phyloP scores from a whole-genome alignment of 2,888 invertebrate genomes.

The Catocala nupta region DNA sequence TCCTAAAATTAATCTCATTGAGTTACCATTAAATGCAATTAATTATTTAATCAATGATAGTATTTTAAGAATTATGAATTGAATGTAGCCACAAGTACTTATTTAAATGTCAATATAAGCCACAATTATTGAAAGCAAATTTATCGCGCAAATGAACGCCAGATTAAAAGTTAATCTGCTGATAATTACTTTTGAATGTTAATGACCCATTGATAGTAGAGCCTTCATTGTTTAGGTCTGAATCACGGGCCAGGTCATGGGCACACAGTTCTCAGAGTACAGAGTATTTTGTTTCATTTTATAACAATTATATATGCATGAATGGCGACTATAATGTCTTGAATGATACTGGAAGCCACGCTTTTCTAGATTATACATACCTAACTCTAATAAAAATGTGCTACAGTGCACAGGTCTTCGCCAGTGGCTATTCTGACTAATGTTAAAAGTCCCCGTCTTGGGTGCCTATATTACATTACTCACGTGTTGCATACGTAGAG shows the following conservation, averaged over 20 bases:
- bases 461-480: neutral
- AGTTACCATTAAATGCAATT: too few species aligned
- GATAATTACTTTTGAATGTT: slow-evolving; percentile 36
- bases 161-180: slow-evolving; percentile 33
- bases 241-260: slow-evolving; percentile 47
- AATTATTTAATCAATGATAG: too few species aligned
- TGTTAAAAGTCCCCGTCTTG: too few species aligned
- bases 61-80: neutral
- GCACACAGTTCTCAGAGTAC: slow-evolving; percentile 37
- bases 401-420: too few species aligned
- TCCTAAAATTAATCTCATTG: too few species aligned
- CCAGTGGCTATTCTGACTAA: too few species aligned
- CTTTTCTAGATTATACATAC: too few species aligned
- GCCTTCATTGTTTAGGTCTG: slow-evolving; percentile 47
- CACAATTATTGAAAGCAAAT: neutral
- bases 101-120: slow-evolving; percentile 13
- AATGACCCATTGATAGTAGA: slow-evolving; percentile 39
- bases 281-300: slow-evolving; percentile 28
- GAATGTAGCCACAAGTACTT: neutral
- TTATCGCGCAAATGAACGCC: slow-evolving; percentile 31
- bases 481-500: neutral
- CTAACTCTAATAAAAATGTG: too few species aligned
- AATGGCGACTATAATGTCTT: slow-evolving; percentile 31
- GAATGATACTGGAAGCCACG: slow-evolving; percentile 2
- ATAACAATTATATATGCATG: slow-evolving; percentile 41